Conservation (phyloP, 2,113 vertebrate genomes). For the Anguilla japonica region DNA sequence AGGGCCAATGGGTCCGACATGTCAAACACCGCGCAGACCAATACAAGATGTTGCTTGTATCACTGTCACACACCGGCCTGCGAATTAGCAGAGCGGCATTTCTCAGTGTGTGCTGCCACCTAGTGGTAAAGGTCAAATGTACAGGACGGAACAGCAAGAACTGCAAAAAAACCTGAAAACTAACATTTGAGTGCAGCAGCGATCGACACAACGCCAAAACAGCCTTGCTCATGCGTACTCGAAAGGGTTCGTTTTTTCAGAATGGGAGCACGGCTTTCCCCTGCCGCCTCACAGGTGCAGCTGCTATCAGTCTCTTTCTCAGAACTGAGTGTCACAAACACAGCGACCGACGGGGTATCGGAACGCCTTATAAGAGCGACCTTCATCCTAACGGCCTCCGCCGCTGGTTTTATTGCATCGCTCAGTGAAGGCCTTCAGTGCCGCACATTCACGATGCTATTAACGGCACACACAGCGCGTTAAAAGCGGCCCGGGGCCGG, state of each 20-base stretch:
- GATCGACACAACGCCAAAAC: not conserved
- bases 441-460: not conserved
- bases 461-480: not conserved
- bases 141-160: not conserved
- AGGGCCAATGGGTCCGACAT: not conserved
- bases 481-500: conserved; percentile 20
- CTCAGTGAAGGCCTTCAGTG: not conserved
- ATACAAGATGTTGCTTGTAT: not conserved
- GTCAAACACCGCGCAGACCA: not conserved
- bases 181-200: not conserved
- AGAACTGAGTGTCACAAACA: not conserved
- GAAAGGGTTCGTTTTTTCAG: not conserved
- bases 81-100: not conserved
- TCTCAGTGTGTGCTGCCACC: conserved; percentile 28
- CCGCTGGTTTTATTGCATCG: not conserved
- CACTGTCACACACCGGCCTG: not conserved
- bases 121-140: conserved; percentile 20
- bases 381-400: not conserved
- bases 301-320: not conserved
- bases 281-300: not conserved
- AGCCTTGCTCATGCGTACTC: not conserved
- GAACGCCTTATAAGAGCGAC: not conserved
- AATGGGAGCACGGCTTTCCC: not conserved
- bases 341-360: not conserved
- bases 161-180: not conserved